Conservation (phyloP, 2,113 vertebrate species). For the Corythaixoides concolor region DNA sequence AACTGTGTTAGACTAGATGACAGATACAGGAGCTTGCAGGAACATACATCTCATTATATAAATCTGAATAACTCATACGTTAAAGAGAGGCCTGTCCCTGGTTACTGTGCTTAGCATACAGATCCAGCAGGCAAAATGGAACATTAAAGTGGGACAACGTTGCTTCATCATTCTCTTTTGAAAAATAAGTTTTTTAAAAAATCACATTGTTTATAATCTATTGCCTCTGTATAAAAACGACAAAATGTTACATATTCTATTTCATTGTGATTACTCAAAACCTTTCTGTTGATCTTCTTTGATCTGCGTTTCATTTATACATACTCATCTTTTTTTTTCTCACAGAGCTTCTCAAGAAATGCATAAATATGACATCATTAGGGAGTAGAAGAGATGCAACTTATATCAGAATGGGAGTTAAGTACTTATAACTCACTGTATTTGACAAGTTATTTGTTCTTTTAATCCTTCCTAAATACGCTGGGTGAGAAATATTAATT, state of each 20-base stretch:
- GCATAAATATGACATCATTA: not conserved
- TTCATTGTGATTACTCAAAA: not conserved
- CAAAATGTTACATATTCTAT: not conserved
- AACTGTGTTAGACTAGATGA: not conserved
- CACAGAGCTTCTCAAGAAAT: not conserved
- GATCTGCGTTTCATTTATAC: not conserved
- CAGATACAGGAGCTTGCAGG: not conserved
- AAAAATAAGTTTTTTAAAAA: not conserved
- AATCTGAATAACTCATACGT: not conserved
- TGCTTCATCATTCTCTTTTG: constrained; percentile 45
- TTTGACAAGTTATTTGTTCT: not conserved
- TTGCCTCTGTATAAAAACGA: not conserved
- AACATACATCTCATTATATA: not conserved
- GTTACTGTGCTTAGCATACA: not conserved
- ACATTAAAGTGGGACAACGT: not conserved
- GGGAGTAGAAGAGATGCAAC: not conserved
- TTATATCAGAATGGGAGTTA: not conserved
- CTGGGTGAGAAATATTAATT: not conserved
- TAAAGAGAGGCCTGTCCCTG: not conserved
- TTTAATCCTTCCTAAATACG: not conserved
- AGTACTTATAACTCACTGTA: not conserved
- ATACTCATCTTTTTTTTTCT: not conserved
- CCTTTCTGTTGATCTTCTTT: not conserved
- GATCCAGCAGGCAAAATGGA: not conserved
- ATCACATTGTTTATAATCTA: not conserved